Percentiles rank a stretch among this genome's conserved stretches.
phyloP scores from a whole-genome alignment of 2,113 vertebrate species.

The Platichthys flesus region DNA sequence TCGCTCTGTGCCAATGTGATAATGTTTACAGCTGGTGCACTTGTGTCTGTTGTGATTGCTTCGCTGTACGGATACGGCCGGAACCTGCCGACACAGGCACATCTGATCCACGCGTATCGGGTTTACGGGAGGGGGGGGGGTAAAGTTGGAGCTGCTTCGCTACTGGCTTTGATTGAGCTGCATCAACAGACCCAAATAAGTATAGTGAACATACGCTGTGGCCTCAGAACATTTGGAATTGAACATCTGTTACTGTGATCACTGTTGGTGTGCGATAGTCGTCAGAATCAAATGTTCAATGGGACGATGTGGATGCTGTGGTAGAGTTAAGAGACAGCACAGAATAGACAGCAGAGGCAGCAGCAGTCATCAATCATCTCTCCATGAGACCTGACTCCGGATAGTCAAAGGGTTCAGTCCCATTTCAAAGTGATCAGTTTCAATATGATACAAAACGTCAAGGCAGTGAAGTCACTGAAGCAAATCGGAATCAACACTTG shows the following conservation, averaged over 20 bases:
- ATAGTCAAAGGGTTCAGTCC: conserved; percentile 6
- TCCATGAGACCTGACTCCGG: conserved; percentile 6
- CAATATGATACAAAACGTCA: not conserved
- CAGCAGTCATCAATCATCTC: conserved; percentile 6
- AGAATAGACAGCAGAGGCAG: conserved; percentile 26
- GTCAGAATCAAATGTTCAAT: not conserved
- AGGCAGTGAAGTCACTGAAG: not conserved
- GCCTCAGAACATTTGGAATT: not conserved
- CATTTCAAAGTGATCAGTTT: conserved; percentile 9
- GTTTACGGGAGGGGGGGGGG: not conserved
- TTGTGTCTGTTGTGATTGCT: conserved; percentile 39
- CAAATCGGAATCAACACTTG: not conserved
- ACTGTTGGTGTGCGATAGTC: not conserved
- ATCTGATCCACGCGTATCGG: conserved; percentile 57
- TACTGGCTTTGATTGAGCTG: conserved; percentile 12
- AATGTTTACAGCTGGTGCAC: conserved; percentile 51
- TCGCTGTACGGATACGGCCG: not conserved
- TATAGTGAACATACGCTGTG: not conserved
- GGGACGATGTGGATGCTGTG: not conserved
- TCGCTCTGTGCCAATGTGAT: not conserved
- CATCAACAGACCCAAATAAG: not conserved
- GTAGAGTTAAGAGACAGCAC: not conserved
- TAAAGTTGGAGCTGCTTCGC: not conserved
- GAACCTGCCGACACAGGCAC: conserved; percentile 50
- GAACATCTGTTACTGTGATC: too few species aligned